A percentile compares a stretch with the other conserved stretches of the same genome.
Evolutionary conservation across 1,140 invertebrate genomes (phyloP).

Genomic region (Listronotus oregonensis): DNA sequence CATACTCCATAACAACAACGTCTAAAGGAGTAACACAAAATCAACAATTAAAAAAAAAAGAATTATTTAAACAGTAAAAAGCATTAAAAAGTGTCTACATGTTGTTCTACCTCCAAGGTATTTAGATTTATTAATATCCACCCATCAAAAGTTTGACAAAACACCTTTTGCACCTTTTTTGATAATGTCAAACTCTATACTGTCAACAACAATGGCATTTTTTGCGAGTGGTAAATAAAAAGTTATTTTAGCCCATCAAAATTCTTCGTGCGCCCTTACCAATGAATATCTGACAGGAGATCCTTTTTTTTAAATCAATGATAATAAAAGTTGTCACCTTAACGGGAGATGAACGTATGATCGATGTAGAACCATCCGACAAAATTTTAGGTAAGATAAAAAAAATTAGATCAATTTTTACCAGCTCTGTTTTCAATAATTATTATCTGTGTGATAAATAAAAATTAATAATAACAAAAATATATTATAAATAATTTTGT

Average conservation of each 20-base stretch:
- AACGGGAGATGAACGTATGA: conserved; percentile 47
- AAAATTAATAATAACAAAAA: too few relatives aligned
- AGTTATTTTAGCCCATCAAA: neutral
- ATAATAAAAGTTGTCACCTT: conserved; percentile 48
- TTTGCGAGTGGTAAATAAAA: neutral
- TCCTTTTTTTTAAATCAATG: conserved; percentile 35
- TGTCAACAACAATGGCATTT: conserved; percentile 3
- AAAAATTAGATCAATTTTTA: too few relatives aligned
- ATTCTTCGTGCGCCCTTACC: conserved; percentile 4
- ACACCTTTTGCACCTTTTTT: neutral
- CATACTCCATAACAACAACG: too few relatives aligned
- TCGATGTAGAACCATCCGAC: conserved; percentile 49
- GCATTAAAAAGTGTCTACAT: too few relatives aligned
- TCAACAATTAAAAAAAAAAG: too few relatives aligned
- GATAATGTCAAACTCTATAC: neutral
- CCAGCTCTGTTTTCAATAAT: too few relatives aligned
- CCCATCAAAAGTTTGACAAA: neutral
- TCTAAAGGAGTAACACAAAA: too few relatives aligned
- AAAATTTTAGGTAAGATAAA: conserved; percentile 38
- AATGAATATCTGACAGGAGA: conserved; percentile 4
- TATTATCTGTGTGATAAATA: too few relatives aligned
- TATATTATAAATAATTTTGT: too few relatives aligned
- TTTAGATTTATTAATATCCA: too few relatives aligned
- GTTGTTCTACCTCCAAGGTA: too few relatives aligned
- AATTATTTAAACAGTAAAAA: too few relatives aligned